A percentile compares a stretch with the other conserved stretches of the same genome.
Evolutionary conservation across 1,140 invertebrate genomes (phyloP).

Genomic region (Aphis gossypii): DNA sequence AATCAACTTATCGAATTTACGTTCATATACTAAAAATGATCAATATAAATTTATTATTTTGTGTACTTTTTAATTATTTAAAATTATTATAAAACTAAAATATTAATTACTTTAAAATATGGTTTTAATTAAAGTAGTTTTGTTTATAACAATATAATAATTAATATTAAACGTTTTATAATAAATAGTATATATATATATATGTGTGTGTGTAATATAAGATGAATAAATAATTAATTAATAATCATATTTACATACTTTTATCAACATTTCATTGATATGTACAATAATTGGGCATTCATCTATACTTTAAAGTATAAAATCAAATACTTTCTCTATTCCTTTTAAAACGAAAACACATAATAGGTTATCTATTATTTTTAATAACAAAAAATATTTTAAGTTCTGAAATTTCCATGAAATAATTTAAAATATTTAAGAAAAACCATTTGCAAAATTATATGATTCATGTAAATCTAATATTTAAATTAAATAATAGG

Average conservation of each 20-base stretch:
- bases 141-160: too few relatives aligned
- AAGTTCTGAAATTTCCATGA: not conserved
- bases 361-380: not conserved
- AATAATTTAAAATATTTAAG: not conserved
- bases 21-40: not conserved
- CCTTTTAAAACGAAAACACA: not conserved
- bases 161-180: not conserved
- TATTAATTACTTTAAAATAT: not conserved
- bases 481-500: not conserved
- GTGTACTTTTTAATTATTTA: not conserved
- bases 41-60: not conserved
- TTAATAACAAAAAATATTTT: not conserved
- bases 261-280: not conserved
- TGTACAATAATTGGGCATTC: not conserved
- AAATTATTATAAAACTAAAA: not conserved
- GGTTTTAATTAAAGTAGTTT: not conserved
- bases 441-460: not conserved
- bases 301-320: not conserved
- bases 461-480: not conserved
- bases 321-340: not conserved
- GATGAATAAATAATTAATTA: not conserved
- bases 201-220: too few relatives aligned
- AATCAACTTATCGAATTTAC: not conserved
- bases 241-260: too few relatives aligned
- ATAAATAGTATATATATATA: too few relatives aligned